Conservation (phyloP, 2,113 vertebrate species). For the Gobius niger region DNA sequence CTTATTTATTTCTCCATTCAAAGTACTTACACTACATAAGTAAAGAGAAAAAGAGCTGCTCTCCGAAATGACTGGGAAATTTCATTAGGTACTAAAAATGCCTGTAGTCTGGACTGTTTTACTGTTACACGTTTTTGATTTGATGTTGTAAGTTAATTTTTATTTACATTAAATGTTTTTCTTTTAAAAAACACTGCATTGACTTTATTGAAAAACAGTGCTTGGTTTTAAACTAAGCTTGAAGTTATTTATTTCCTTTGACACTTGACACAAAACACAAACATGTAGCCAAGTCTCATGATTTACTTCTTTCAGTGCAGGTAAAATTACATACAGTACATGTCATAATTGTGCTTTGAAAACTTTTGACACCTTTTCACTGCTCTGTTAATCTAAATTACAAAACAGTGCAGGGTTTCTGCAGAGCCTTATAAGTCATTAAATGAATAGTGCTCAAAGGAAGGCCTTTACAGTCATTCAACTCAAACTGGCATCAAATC, state of each 20-base stretch:
- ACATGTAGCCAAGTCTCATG: background rate
- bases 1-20: slow-evolving; percentile 12
- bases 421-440: too few relatives aligned
- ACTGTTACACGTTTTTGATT: slow-evolving; percentile 43
- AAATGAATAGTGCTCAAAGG: too few relatives aligned
- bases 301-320: slow-evolving; percentile 16
- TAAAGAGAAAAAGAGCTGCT: slow-evolving; percentile 27
- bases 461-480: too few relatives aligned
- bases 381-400: background rate
- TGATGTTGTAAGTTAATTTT: slow-evolving; percentile 53
- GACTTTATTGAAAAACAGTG: background rate
- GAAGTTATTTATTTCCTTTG: background rate
- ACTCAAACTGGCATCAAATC: too few relatives aligned
- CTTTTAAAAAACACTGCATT: slow-evolving; percentile 15
- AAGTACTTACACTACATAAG: slow-evolving; percentile 20
- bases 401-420: too few relatives aligned
- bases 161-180: slow-evolving; percentile 57
- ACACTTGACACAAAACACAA: background rate
- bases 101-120: slow-evolving; percentile 43
- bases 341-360: background rate
- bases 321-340: slow-evolving; percentile 13
- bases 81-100: slow-evolving; percentile 62
- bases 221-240: background rate
- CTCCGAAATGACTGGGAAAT: slow-evolving; percentile 48
- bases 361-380: background rate